Base-by-base conservation (phyloP, 2,888 invertebrate species). In the Sphinx pinastri region DNA sequence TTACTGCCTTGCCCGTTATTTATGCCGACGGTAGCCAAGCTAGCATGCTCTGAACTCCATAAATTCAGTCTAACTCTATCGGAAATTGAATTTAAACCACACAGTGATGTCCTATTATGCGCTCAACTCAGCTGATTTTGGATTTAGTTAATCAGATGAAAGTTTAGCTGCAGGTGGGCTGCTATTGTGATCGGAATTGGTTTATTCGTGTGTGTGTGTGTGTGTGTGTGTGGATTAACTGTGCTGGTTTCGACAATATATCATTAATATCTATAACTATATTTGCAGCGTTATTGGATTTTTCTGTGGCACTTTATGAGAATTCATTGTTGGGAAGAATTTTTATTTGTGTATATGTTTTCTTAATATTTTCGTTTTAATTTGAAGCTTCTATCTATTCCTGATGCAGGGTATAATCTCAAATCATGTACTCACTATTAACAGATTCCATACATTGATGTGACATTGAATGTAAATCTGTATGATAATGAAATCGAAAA, bases 1-100 rank as follows among this genome's bases (percentile, higher is more conserved):
- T 84, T 81, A 76, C 59, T 70, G 67, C 67, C 67, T 63, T 60
- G 63, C 67, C 58, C 52, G 70, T 70, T 70, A 67, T 70, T 70
- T 70, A 70, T 67, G 67, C 55, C 52, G 59, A 63, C 63, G 49
- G 63, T 63, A 63, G 47, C 63, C 12, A 13, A 49, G 47, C 49
- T 63, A 68, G 59, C 68, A 70, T 70, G 70, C 66, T 58, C 70
- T 68, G 66, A 67, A 70, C 70, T 70, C 57, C 60, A 69, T 72
- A 70, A 70, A 72, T 72, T 70, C 66, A 70, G 60, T 72, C 68
- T 59, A 70, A 72, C 72, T 69, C 71, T 68, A 70, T 70, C 67
- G 71, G 71, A 71, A 73, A 73, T 73, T 71, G 73, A 71, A 71
- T 73, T 69, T 55, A 52, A 58, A 70, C 71, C 73, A 55, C 71